phyloP scores from a whole-genome alignment of 1,140 invertebrate species.

The Hycleus cichorii region DNA sequence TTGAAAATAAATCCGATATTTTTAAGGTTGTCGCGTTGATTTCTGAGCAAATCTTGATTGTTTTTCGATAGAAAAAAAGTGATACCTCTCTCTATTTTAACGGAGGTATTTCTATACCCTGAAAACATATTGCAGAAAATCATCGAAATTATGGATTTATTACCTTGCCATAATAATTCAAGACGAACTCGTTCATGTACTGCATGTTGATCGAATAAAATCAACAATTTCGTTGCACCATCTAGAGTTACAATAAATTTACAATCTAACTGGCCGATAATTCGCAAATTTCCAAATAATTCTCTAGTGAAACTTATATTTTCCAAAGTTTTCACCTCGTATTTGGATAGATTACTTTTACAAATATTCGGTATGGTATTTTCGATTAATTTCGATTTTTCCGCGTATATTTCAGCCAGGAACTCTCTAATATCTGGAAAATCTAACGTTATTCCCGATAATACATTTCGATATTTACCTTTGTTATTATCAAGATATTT shows the following conservation, averaged over 20 bases:
- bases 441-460: not conserved
- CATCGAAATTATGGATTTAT: not conserved
- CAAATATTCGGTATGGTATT: constrained; percentile 19
- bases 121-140: constrained; percentile 1
- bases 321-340: constrained; percentile 10
- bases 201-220: constrained; percentile 70
- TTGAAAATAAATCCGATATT: constrained; percentile 25
- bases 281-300: constrained; percentile 37
- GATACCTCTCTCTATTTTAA: constrained; percentile 4
- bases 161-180: constrained; percentile 47
- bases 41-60: constrained; percentile 21
- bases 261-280: constrained; percentile 58
- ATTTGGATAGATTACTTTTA: not conserved
- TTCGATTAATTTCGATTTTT: constrained; percentile 29
- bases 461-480: constrained; percentile 21
- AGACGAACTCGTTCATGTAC: constrained; percentile 64
- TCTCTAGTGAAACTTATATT: constrained; percentile 30
- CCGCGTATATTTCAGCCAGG: constrained; percentile 33
- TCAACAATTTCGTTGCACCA: constrained; percentile 41
- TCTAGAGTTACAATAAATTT: constrained; percentile 57
- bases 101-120: constrained; percentile 2
- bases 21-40: constrained; percentile 17
- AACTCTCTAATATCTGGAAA: constrained; percentile 33
- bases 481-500: constrained; percentile 26
- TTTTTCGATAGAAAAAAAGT: constrained; percentile 22